Conservation (phyloP, 2,113 vertebrate species). For the Capreolus pygargus region DNA sequence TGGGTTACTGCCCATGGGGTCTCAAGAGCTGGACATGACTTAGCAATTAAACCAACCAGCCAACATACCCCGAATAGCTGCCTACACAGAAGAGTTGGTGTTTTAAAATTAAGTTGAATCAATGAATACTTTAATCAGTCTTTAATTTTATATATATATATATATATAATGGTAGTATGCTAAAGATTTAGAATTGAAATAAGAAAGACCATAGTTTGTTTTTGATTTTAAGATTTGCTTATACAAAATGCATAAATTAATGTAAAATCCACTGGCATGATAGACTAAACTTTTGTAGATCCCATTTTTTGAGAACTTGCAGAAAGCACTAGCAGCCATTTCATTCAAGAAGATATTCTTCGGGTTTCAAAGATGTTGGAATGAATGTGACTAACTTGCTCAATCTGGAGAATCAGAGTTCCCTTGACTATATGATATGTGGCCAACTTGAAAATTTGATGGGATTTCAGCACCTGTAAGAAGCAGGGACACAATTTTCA, state of each 20-base stretch:
- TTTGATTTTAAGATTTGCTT: neutral
- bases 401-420: neutral
- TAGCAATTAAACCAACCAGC: neutral
- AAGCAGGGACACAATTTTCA: neutral
- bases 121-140: neutral
- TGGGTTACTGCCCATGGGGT: neutral
- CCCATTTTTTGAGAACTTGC: neutral
- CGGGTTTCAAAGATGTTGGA: neutral
- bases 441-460: neutral
- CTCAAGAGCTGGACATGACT: neutral
- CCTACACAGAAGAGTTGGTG: rapidly evolving
- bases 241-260: neutral
- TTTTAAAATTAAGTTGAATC: neutral
- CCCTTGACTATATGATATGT: neutral
- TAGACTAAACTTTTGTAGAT: neutral
- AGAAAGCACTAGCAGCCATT: neutral
- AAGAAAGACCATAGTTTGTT: neutral
- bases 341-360: neutral
- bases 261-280: neutral
- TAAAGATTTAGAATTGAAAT: neutral
- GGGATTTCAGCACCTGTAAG: neutral
- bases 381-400: neutral
- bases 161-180: neutral
- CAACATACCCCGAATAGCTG: neutral
- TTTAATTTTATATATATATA: neutral